Percentiles rank a stretch among this genome's conserved stretches.
Conservation (phyloP, 2,888 invertebrate species). For the Cerceris ruficornis region DNA sequence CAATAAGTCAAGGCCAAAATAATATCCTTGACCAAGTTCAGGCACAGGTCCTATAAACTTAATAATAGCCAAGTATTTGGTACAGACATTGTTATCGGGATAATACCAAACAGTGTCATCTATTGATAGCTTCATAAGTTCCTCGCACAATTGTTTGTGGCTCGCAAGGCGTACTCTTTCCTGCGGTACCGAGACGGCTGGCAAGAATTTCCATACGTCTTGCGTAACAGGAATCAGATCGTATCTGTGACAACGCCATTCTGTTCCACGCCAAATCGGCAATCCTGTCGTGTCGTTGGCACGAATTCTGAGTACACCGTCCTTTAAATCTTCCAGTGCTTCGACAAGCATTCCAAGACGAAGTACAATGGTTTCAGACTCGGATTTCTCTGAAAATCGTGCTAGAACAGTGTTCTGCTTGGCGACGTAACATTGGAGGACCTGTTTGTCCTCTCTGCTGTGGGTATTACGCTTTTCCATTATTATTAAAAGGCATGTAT, state of each 20-base stretch:
- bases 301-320: constrained; percentile 67
- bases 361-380: constrained; percentile 64
- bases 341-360: constrained; percentile 73
- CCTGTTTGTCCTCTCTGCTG: constrained; percentile 46
- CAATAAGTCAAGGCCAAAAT: constrained; percentile 84
- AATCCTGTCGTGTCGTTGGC: constrained; percentile 63
- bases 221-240: constrained; percentile 72
- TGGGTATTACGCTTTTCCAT: constrained; percentile 50
- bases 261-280: constrained; percentile 73
- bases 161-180: constrained; percentile 83
- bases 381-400: constrained; percentile 69
- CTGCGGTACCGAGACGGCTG: constrained; percentile 82
- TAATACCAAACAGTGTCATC: constrained; percentile 72
- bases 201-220: constrained; percentile 83
- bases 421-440: constrained; percentile 67
- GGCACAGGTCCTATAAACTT: constrained; percentile 83
- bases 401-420: constrained; percentile 65
- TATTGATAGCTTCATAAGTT: constrained; percentile 74
- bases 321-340: constrained; percentile 66
- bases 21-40: constrained; percentile 83
- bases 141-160: constrained; percentile 81
- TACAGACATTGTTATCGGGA: constrained; percentile 50
- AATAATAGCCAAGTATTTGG: constrained; percentile 78
- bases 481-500: neutral
- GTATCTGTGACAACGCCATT: constrained; percentile 74